Base-by-base conservation (phyloP, 2,797 vertebrate species). In the Lepus oiostolus region DNA sequence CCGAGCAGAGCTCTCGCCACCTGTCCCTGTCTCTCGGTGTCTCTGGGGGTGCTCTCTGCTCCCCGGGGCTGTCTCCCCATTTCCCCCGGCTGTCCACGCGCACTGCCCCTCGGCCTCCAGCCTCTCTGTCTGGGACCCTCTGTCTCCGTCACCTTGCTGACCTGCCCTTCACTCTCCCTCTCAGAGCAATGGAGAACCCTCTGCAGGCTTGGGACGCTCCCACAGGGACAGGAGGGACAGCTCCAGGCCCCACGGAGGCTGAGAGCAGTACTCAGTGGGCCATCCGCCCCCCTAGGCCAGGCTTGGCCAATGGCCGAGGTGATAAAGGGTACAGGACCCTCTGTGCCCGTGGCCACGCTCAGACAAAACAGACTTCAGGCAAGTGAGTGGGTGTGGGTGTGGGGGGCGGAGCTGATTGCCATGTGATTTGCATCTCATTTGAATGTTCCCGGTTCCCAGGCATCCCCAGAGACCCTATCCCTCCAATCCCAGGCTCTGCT, bases 21-120 rank as follows among this genome's bases (percentile, higher is more conserved):
- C 94, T 87, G 96, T 8, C 71, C 71, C 74, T 42, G 79, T 90
- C 96, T 79, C 85, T 90, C 81, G 72, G 47, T 50, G 72, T 72
- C 92, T 94, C 76, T 90, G 63, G 58, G 77, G 74, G 83, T 4
- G 24, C 47, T 52, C 52, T 32, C 16, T 30, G 13, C 54, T 54
- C 47, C 3, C 62, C 19, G 67, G 22, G 42, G n/a, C 52, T 13
- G 19, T 58, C 58, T 75, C 85, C 24, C 79, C 58, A 22, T 30
- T 70, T 79, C 67, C 38, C 83, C 54, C 0, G 0, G 72, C 17
- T 26, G 52, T 72, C n/a, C 68, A 68, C 30, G 16, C 0, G 0
- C 47, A 12, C 63, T 28, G 8, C 54, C 75, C 76, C 58, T 22
- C 4, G 22, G 28, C 67, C 14, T 65, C 47, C 19, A 0, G 2